A percentile compares a stretch with the other conserved stretches of the same genome.
These are phyloP conservation scores for Hestina assimilis DNA, from an alignment of 1,140 invertebrate genomes.

Conservation along the genomic window DNA sequence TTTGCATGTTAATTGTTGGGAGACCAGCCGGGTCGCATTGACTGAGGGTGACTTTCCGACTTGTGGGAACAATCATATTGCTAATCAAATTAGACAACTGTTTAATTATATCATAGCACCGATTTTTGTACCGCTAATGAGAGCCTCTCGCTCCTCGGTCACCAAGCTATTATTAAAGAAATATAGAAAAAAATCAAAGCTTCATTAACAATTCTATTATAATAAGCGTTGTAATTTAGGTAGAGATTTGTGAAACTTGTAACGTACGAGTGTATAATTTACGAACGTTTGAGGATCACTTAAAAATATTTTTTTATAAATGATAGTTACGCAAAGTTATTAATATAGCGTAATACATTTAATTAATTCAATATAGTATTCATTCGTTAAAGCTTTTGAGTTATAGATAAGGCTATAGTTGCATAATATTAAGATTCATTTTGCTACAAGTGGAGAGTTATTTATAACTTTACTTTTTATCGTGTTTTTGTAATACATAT, in stretches of 20 bases:
- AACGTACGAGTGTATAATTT: neutral
- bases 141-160: neutral
- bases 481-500: no score
- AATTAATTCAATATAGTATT: no score
- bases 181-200: neutral
- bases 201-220: constrained; percentile 1
- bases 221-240: constrained; percentile 15
- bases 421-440: no score
- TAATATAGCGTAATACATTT: no score
- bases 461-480: no score
- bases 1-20: constrained; percentile 64
- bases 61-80: constrained; percentile 71
- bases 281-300: neutral
- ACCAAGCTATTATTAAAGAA: constrained; percentile 3
- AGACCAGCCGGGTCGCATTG: constrained; percentile 46
- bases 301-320: no score
- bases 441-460: no score
- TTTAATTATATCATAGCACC: constrained; percentile 60
- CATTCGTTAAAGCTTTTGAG: no score
- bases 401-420: no score
- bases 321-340: no score
- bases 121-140: constrained; percentile 23
- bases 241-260: neutral
- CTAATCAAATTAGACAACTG: constrained; percentile 76
- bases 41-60: constrained; percentile 65